phyloP scores from a whole-genome alignment of 2,797 vertebrate genomes.

The Malurus leucopterus region DNA sequence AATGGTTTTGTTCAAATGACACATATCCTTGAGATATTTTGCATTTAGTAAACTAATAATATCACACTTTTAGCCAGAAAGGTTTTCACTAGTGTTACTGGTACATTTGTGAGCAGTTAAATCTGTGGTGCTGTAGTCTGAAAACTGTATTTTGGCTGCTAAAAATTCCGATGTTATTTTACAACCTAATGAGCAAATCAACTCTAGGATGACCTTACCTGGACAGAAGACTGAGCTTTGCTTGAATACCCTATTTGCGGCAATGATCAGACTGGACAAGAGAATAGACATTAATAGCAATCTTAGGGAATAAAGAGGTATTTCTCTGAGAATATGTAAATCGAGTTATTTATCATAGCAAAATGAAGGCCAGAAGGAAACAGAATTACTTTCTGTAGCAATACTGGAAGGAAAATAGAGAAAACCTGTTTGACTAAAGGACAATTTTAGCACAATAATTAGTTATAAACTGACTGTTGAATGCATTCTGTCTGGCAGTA shows the following conservation, averaged over 20 bases:
- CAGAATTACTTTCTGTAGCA: not conserved
- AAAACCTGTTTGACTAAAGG: not conserved
- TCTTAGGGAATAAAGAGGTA: not conserved
- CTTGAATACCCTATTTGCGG: not conserved
- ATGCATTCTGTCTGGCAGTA: not conserved
- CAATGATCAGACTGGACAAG: not conserved
- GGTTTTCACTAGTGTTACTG: not conserved
- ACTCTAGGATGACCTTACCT: not conserved
- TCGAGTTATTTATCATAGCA: not conserved
- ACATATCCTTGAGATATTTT: not conserved
- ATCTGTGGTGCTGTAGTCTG: not conserved
- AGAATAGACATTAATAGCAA: not conserved
- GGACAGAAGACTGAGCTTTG: not conserved
- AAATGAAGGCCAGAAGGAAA: not conserved
- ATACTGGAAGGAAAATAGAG: not conserved
- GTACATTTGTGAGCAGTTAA: not conserved
- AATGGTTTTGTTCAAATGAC: not conserved
- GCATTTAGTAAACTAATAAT: not conserved
- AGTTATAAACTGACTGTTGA: constrained; percentile 12
- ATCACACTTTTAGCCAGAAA: not conserved
- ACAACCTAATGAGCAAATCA: not conserved
- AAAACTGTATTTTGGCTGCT: not conserved
- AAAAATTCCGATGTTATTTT: not conserved
- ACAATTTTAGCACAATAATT: not conserved
- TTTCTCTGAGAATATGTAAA: not conserved